Evolutionary conservation across 2,113 vertebrate species (phyloP), one percentile per base, ranked within the genome.

Genomic region (Chaetura pelagica): DNA sequence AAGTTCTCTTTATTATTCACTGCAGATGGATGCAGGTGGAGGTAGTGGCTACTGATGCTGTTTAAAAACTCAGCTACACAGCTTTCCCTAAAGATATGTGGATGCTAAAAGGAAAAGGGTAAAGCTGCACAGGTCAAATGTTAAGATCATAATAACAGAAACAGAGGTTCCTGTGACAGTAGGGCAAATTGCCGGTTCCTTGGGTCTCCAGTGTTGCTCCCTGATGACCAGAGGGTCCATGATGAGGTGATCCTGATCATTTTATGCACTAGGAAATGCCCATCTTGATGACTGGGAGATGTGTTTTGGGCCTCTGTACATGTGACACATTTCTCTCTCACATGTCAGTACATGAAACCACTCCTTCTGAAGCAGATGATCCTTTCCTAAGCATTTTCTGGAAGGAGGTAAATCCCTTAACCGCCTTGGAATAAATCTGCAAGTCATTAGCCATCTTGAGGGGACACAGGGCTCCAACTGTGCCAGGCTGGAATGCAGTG

Each of bases 21-120:
- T 91, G 82, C 87, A 96, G 93, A 93, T 90, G 89, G 78, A 69
- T 30, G 38, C 84, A 95, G 93, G 82, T 89, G 77, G 51, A 95
- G 51, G 87, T 48, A 76, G 78, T 88, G 74, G 94, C 93, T 96
- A 96, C 96, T n/a, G 94, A 89, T 89, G 34, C 24, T 2, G 0
- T 71, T 79, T n/a, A 63, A 83, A 91, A 95, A 13, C 58, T 76
- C 58, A 58, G 35, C 77, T 72, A 48, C 38, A 15, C 21, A 29
- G 54, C 63, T 92, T 72, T 35, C 77, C 68, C 80, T 85, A 17
- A 75, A 95, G 74, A 69, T 9, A 46, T 4, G 46, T 34, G 32
- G 32, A 82, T 38, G 64, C 23, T 93, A 13, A 80, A 86, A 90
- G 3, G 42, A 73, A 88, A 96, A 90, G 6, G n/a, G 5, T 69